Evolutionary conservation across 2,888 invertebrate species (phyloP), one percentile per base, ranked within the genome.

Genomic region (Orchesella flavescens): DNA sequence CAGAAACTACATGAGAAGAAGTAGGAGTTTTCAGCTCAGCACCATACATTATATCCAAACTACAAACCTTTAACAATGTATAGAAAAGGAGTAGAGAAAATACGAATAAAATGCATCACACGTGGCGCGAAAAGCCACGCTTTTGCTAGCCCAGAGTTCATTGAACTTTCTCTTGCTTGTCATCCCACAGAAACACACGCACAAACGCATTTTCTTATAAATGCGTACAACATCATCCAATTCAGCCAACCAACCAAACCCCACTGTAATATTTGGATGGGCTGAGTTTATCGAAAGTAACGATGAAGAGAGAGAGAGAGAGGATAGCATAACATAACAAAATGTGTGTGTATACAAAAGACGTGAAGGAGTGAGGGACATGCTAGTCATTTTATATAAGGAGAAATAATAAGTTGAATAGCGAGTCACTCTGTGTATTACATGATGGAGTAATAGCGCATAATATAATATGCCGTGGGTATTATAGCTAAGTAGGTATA

Each of bases 101-200:
- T 34, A 61, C 49, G 73, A 83, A 78, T 24, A 83, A 82, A 86
- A 86, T 86, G 85, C 84, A 84, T 87, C 85, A 87, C 87, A 86
- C 87, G 87, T 87, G 87, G 87, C 85, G 76, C 84, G 83, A 85
- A 86, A 85, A 85, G 85, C 84, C 83, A 84, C 86, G 86, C 86
- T 85, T 80, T 77, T 34, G 69, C 44, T 66, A 72, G 75, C 76
- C 43, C 69, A 59, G 71, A 84, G 87, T 85, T 87, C 87, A 85
- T 68, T 85, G 85, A 87, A 87, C 86, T 83, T 49, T 66, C 77
- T 61, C 72, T 72, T 55, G 68, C 79, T 73, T 75, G 69, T 83
- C 83, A 78, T 78, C 73, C 66, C 53, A 61, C 63, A 57, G 49
- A 83, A 83, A 66, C 76, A 78, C 78, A 83, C 83, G 83, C 83